Conservation (phyloP, 2,797 vertebrate species). For the Melanotaenia nigrans region DNA sequence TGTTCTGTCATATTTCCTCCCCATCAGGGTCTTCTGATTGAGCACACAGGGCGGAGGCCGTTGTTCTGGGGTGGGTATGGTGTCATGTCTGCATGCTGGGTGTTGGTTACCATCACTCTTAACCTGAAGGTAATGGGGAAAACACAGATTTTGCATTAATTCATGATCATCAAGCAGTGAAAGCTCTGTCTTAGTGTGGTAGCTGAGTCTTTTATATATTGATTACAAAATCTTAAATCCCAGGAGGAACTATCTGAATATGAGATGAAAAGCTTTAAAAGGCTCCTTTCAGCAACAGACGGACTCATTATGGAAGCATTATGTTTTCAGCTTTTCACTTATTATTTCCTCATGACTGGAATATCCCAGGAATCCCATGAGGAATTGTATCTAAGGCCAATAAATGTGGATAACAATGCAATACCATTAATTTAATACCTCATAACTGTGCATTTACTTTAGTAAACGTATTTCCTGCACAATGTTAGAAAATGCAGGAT, state of each 20-base stretch:
- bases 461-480: no score
- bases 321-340: not conserved
- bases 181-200: not conserved
- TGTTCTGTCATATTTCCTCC: not conserved
- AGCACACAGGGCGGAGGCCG: constrained; percentile 81
- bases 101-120: constrained; percentile 79
- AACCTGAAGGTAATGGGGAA: constrained; percentile 80
- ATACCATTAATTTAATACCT: no score
- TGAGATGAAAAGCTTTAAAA: not conserved
- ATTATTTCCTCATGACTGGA: not conserved
- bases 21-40: constrained; percentile 84
- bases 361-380: not conserved
- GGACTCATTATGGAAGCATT: no score
- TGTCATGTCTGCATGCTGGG: constrained; percentile 77
- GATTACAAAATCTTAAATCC: not conserved
- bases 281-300: not conserved
- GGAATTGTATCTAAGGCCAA: not conserved
- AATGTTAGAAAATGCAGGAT: no score
- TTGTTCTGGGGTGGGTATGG: constrained; percentile 82
- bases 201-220: not conserved
- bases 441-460: no score
- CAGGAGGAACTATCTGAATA: not conserved
- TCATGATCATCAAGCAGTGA: not conserved
- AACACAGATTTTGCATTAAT: not conserved
- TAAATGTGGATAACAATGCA: not conserved